These are phyloP conservation scores for Okapia johnstoni DNA, from an alignment of 2,113 vertebrate species.

Conservation along the genomic window DNA sequence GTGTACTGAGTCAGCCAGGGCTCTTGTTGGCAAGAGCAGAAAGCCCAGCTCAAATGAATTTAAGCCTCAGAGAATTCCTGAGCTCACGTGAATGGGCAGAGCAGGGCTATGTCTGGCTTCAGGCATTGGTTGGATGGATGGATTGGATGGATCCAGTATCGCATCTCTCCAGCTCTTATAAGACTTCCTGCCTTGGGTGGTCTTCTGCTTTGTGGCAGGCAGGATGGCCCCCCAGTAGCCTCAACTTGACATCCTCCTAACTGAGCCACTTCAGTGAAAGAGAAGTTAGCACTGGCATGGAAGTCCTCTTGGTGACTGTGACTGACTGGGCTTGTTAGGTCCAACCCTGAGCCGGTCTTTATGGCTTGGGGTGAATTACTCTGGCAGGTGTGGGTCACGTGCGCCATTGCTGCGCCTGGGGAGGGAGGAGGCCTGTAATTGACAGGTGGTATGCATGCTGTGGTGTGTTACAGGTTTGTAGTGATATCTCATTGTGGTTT, in stretches of 20 bases:
- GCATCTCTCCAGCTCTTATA: background rate
- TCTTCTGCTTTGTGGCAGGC: background rate
- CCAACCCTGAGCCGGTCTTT: background rate
- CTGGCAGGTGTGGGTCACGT: background rate
- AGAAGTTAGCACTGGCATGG: background rate
- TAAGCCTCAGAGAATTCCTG: background rate
- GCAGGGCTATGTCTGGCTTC: background rate
- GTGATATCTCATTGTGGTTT: background rate
- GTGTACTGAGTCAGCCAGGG: background rate
- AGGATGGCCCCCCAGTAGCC: background rate
- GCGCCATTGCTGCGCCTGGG: background rate
- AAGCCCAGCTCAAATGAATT: background rate
- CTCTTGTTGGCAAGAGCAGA: background rate
- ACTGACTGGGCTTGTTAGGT: background rate
- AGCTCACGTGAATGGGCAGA: background rate
- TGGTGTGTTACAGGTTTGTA: background rate
- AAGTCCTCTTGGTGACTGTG: background rate
- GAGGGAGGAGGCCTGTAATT: background rate
- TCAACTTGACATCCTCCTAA: background rate
- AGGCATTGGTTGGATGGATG: background rate
- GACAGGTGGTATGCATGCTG: background rate
- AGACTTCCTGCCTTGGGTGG: background rate
- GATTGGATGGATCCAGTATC: background rate
- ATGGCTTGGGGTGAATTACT: background rate
- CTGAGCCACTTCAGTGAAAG: background rate